A percentile compares a stretch with the other conserved stretches of the same genome.
phyloP scores from a whole-genome alignment of 2,888 invertebrate genomes.

The Pristionchus arcanus region DNA sequence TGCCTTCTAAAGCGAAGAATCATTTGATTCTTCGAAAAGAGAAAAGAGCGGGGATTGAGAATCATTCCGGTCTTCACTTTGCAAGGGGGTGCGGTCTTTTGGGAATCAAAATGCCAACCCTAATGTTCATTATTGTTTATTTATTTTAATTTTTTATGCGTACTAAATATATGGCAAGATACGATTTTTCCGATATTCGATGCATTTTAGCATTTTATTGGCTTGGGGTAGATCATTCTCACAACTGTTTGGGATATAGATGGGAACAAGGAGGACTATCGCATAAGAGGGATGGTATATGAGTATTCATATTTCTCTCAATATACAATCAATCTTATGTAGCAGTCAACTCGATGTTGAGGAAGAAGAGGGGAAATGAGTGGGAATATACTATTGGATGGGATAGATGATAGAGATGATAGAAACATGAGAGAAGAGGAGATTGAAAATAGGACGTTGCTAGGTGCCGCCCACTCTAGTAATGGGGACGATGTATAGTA shows the following conservation, averaged over 20 bases:
- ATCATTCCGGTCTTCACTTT: no score
- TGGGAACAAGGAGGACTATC: neutral
- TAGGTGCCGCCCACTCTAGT: neutral
- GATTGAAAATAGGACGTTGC: slow-evolving; percentile 52
- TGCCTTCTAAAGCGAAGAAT: no score
- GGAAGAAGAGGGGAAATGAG: slow-evolving; percentile 5
- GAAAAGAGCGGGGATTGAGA: no score
- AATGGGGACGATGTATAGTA: neutral
- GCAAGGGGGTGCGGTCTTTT: no score
- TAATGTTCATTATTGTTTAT: no score
- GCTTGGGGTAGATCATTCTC: neutral
- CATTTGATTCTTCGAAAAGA: no score
- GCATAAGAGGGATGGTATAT: neutral
- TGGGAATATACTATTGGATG: neutral
- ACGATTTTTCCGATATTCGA: no score
- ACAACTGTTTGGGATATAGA: neutral
- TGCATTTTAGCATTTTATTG: neutral
- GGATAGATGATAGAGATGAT: slow-evolving; percentile 8
- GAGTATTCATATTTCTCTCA: neutral
- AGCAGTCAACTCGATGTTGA: neutral
- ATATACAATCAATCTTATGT: neutral
- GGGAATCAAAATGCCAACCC: no score
- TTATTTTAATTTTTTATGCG: no score
- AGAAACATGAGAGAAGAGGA: slow-evolving; percentile 53
- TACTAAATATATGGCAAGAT: no score